Conservation (phyloP, 1,140 invertebrate species). For the Polyergus mexicanus region DNA sequence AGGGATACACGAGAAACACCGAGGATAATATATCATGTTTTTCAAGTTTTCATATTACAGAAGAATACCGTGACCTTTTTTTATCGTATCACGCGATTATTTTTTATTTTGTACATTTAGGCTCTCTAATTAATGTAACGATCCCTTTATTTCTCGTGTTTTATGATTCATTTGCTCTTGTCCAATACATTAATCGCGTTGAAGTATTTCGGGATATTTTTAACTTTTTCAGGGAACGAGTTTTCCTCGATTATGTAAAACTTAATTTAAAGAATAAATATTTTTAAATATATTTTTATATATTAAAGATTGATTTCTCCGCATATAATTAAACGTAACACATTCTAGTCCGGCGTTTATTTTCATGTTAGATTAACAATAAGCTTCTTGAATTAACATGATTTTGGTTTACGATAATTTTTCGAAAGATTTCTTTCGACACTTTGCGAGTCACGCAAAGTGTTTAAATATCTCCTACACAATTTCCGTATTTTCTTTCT, state of each 20-base stretch:
- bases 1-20: conserved; percentile 54
- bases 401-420: background rate
- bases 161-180: conserved; percentile 11
- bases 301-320: background rate
- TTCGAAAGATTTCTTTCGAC: background rate
- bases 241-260: background rate
- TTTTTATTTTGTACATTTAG: conserved; percentile 30
- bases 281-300: background rate
- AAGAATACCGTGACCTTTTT: background rate
- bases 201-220: too few species aligned
- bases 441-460: background rate
- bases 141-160: background rate
- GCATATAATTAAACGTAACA: background rate
- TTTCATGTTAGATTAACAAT: background rate
- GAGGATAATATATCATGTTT: conserved; percentile 47
- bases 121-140: conserved; percentile 46
- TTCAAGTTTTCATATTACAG: conserved; percentile 35
- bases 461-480: background rate
- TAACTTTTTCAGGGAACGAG: background rate
- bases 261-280: background rate
- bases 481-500: conserved; percentile 17
- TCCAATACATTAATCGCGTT: background rate
- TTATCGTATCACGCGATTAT: conserved; percentile 44
- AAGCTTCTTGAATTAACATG: too few species aligned
- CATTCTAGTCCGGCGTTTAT: background rate